Percentiles rank a stretch among this genome's conserved stretches.
These are phyloP conservation scores for Alviniconcha strummeri DNA, from an alignment of 2,888 invertebrate species.

Conservation along the genomic window DNA sequence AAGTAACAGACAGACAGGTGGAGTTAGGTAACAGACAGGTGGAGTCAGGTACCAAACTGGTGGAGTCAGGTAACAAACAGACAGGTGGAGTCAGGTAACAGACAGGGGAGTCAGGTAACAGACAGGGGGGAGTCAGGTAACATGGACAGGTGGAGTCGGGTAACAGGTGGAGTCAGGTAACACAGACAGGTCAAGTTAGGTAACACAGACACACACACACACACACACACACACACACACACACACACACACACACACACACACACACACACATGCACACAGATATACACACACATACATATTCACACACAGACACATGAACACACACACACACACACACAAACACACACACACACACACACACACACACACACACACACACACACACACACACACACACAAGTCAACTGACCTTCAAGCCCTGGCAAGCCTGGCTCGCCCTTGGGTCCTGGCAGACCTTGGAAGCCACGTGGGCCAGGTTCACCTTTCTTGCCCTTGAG, in stretches of 20 bases:
- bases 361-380: not conserved
- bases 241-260: too few species aligned
- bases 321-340: not conserved
- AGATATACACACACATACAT: not conserved
- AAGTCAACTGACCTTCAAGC: slow-evolving; percentile 24
- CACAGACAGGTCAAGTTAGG: not conserved
- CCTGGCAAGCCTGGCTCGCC: slow-evolving; percentile 40
- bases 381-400: not conserved
- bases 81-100: too few species aligned
- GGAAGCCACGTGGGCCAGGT: slow-evolving; percentile 40
- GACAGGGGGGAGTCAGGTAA: too few species aligned
- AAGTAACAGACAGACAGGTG: too few species aligned
- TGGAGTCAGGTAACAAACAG: too few species aligned
- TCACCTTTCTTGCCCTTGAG: slow-evolving; percentile 38
- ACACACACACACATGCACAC: too few species aligned
- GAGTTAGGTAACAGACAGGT: too few species aligned
- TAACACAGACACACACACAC: not conserved
- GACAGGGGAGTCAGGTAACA: too few species aligned
- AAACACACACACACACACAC: not conserved
- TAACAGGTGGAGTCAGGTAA: not conserved
- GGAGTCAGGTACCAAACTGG: too few species aligned
- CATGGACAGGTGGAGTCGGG: not conserved
- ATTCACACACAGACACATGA: not conserved
- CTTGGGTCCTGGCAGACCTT: slow-evolving; percentile 30
- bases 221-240: too few species aligned